These are phyloP conservation scores for Hipparchia semele DNA, from an alignment of 2,888 invertebrate genomes.

Conservation along the genomic window DNA sequence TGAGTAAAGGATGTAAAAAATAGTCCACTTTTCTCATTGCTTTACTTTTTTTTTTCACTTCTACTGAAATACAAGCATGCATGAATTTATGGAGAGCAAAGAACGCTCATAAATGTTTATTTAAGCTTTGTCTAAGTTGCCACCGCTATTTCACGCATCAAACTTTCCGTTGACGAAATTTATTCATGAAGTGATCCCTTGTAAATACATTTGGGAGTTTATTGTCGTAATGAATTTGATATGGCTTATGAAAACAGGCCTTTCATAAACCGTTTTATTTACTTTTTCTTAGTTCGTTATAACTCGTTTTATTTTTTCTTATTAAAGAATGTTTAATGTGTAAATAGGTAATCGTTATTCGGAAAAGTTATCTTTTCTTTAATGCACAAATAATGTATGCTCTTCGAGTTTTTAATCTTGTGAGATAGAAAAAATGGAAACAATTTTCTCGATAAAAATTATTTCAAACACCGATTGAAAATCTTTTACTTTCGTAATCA, in stretches of 20 bases:
- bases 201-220: constrained; percentile 81
- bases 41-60: neutral
- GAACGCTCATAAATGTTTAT: constrained; percentile 41
- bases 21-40: neutral
- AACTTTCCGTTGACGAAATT: constrained; percentile 77
- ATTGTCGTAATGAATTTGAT: constrained; percentile 82
- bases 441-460: too few relatives aligned
- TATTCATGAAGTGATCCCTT: constrained; percentile 81
- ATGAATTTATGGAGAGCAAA: constrained; percentile 17
- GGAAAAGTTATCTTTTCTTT: neutral
- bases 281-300: constrained; percentile 33
- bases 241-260: constrained; percentile 73
- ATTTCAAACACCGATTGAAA: too few relatives aligned
- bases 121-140: constrained; percentile 68
- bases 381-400: constrained; percentile 41
- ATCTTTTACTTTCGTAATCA: too few relatives aligned
- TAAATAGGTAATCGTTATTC: neutral
- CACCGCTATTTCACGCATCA: constrained; percentile 75
- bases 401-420: too few relatives aligned
- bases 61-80: constrained; percentile 12
- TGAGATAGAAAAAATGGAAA: too few relatives aligned
- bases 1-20: too few relatives aligned
- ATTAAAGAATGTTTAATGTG: neutral
- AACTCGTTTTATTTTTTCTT: constrained; percentile 23
- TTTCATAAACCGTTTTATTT: constrained; percentile 48